Base-by-base conservation (phyloP, 2,888 invertebrate species). In the Conistra vaccinii region DNA sequence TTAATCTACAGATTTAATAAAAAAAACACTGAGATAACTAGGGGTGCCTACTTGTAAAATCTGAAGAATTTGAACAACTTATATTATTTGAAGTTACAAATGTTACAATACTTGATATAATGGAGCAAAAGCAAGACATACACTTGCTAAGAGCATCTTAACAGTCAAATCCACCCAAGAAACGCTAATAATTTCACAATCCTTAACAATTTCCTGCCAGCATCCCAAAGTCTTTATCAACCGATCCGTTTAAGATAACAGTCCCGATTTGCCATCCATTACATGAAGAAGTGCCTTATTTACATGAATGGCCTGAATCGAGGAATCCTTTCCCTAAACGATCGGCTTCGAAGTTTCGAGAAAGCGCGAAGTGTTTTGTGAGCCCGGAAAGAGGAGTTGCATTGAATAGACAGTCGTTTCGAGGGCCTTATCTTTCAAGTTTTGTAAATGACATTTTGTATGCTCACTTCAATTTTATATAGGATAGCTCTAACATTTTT, bases 171-270 rank as follows among this genome's bases (percentile, higher is more conserved):
- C 3, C 1, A n/a, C 2, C 32, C 10, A 10, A 17, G 2, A 17
- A 53, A 57, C n/a, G 29, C 10, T 23, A 73, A 68, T 68, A 39
- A 66, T 42, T 45, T 42, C 35, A 32, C 32, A 53, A 78, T 73
- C 17, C n/a, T 32, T 20, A 61, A 55, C n/a, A 51, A 51, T 63
- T 42, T 39, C n/a, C 60, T 55, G 45, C 23, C 32, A 53, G 45
- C 23, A 51, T 20, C 17, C n/a, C 14, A n/a, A 17, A 29, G 42
- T 60, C 69, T 42, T 6, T 48, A 42, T 57, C 35, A 81, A 72
- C 42, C 39, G 29, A 82, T 69, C n/a, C 51, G 57, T 45, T 81
- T 66, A 69, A 58, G 70, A 73, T 73, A 81, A 67, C 53, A 39
- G 53, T 20, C 26, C 14, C 42, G 58, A 77, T 70, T 69, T 69